These are phyloP conservation scores for Liopterus haemorrhoidalis DNA, from an alignment of 2,888 invertebrate species.

Conservation along the genomic window DNA sequence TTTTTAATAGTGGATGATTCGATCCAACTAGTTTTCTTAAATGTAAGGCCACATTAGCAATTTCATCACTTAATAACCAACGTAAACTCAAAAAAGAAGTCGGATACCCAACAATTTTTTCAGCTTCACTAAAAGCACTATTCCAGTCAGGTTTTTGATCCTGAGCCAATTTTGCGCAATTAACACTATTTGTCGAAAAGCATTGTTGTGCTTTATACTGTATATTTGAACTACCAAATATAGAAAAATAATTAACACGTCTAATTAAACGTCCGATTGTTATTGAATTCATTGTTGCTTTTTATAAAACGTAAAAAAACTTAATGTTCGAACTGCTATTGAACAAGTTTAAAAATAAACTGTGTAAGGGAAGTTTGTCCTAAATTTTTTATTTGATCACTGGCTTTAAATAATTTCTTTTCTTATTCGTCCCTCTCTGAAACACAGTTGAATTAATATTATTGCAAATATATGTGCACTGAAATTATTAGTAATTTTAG, in stretches of 20 bases:
- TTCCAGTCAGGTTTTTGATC: constrained; percentile 81
- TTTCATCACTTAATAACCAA: constrained; percentile 92
- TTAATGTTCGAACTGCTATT: constrained; percentile 13
- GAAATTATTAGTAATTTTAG: too few species aligned
- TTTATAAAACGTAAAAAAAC: constrained; percentile 14
- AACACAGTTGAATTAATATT: too few species aligned
- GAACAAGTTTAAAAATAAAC: constrained; percentile 19
- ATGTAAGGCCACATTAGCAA: constrained; percentile 89
- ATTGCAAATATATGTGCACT: too few species aligned
- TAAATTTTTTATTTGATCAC: constrained; percentile 18
- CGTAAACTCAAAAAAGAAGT: constrained; percentile 87
- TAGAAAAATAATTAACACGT: constrained; percentile 13
- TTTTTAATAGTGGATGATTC: constrained; percentile 88
- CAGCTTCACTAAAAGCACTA: constrained; percentile 87
- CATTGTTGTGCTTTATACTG: constrained; percentile 15
- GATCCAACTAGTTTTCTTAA: constrained; percentile 87
- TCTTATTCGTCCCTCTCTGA: too few species aligned
- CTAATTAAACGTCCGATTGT: constrained; percentile 14
- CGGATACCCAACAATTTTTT: constrained; percentile 93
- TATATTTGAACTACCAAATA: constrained; percentile 1
- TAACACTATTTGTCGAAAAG: constrained; percentile 9
- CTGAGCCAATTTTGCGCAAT: constrained; percentile 40
- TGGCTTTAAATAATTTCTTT: too few species aligned
- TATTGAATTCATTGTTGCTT: constrained; percentile 17
- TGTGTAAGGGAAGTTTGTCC: constrained; percentile 17